These are phyloP conservation scores for Pterois miles DNA, from an alignment of 2,797 vertebrate species.

Conservation along the genomic window DNA sequence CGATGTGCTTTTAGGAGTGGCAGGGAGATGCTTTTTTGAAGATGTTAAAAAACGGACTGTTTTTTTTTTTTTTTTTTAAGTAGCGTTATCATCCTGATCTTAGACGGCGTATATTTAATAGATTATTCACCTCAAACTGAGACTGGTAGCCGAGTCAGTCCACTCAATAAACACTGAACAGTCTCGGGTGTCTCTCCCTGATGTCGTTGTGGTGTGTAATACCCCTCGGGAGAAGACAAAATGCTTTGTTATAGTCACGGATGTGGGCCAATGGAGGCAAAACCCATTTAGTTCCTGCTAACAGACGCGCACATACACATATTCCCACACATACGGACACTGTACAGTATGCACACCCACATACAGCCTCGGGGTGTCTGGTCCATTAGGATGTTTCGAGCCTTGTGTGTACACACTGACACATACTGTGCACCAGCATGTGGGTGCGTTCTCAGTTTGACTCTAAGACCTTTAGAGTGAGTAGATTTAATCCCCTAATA, in stretches of 20 bases:
- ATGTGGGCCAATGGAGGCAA: constrained; percentile 54
- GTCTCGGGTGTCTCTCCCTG: constrained; percentile 28
- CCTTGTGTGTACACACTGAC: constrained; percentile 4
- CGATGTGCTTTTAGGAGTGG: constrained; percentile 23
- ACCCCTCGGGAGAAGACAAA: constrained; percentile 39
- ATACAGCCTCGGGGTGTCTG: constrained; percentile 47
- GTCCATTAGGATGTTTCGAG: constrained; percentile 42
- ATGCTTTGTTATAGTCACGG: constrained; percentile 45
- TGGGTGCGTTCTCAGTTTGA: constrained; percentile 35
- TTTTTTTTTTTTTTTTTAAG: constrained; percentile 1
- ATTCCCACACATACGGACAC: constrained; percentile 1
- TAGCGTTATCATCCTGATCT: constrained; percentile 6
- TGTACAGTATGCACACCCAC: constrained; percentile 20
- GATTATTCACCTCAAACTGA: constrained; percentile 19
- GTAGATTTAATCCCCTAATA: background rate
- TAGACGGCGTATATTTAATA: constrained; percentile 23
- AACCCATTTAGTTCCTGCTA: constrained; percentile 42
- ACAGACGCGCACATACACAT: constrained; percentile 20
- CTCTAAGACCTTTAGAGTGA: constrained; percentile 18
- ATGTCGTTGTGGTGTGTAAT: constrained; percentile 32
- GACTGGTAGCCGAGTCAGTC: constrained; percentile 35
- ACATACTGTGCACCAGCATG: constrained; percentile 26
- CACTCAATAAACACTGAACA: constrained; percentile 42
- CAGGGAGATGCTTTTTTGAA: constrained; percentile 11
- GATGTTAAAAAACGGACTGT: too few species aligned